phyloP scores from a whole-genome alignment of 2,888 invertebrate species.

The Drosophila kanekoi region DNA sequence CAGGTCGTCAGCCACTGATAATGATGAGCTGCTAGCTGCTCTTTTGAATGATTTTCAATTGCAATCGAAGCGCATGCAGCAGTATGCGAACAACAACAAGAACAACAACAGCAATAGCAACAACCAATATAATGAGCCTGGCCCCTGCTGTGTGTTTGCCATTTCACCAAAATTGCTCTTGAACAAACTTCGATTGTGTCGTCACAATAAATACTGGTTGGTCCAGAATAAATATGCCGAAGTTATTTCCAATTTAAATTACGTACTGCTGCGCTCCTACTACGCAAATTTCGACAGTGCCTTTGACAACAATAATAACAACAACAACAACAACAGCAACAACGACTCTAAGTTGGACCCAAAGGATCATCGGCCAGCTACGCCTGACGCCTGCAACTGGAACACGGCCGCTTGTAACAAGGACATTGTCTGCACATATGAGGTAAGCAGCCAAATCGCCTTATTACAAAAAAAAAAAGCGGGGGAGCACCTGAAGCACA shows the following conservation, averaged over 20 bases:
- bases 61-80: conserved; percentile 78
- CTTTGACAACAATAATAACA: conserved; percentile 55
- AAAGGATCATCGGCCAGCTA: conserved; percentile 13
- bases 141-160: conserved; percentile 65
- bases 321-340: conserved; percentile 25
- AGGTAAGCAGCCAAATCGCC: conserved; percentile 82
- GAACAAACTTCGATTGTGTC: conserved; percentile 84
- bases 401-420: conserved; percentile 52
- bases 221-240: conserved; percentile 86
- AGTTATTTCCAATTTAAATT: conserved; percentile 85
- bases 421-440: conserved; percentile 83
- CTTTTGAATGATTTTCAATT: conserved; percentile 85
- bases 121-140: conserved; percentile 70
- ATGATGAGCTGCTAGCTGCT: conserved; percentile 84
- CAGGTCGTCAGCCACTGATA: conserved; percentile 78
- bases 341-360: conserved; percentile 14
- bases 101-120: conserved; percentile 29
- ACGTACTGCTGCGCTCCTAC: conserved; percentile 81
- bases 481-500: conserved; percentile 16
- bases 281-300: conserved; percentile 79
- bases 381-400: conserved; percentile 37
- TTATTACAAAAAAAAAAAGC: conserved; percentile 52
- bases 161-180: conserved; percentile 85
- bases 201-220: conserved; percentile 85
- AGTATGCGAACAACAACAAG: conserved; percentile 34